A percentile compares a stretch with the other conserved stretches of the same genome.
Evolutionary conservation across 2,797 vertebrate genomes (phyloP).

Genomic region (Oryzias sinensis): DNA sequence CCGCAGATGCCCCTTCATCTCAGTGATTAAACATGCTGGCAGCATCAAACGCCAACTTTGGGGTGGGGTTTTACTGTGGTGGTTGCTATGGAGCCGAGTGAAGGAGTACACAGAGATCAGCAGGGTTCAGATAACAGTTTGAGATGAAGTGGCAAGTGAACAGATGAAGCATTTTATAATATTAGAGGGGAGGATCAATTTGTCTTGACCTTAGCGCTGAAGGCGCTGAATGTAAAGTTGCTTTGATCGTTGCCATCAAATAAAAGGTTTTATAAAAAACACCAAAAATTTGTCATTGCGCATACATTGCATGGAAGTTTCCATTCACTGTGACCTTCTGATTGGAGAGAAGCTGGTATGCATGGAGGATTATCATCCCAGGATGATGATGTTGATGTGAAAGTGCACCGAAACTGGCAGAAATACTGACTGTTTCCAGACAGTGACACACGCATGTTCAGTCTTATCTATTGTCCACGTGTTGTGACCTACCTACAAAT

Average conservation of each 20-base stretch:
- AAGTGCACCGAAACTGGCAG: not conserved
- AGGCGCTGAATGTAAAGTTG: not conserved
- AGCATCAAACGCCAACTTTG: no score
- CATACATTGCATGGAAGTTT: constrained; percentile 11
- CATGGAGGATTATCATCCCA: not conserved
- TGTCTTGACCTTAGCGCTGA: constrained; percentile 7
- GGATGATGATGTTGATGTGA: not conserved
- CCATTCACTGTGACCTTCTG: not conserved
- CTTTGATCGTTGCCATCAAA: constrained; percentile 14
- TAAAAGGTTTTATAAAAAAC: constrained; percentile 9
- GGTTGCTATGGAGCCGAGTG: constrained; percentile 20
- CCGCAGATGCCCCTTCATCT: no score
- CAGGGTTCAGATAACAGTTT: constrained; percentile 5
- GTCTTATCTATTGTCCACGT: not conserved
- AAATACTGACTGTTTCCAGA: not conserved
- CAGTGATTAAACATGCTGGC: no score
- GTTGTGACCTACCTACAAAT: constrained; percentile 2
- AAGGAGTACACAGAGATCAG: constrained; percentile 14
- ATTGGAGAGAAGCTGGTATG: not conserved
- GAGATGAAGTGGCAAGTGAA: not conserved
- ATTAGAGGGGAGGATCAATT: not conserved
- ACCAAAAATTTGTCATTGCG: not conserved
- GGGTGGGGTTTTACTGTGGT: not conserved
- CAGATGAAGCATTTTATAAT: constrained; percentile 14
- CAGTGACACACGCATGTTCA: constrained; percentile 2